Evolutionary conservation across 2,888 invertebrate genomes (phyloP).

Genomic region (Cryptus viduatorius): DNA sequence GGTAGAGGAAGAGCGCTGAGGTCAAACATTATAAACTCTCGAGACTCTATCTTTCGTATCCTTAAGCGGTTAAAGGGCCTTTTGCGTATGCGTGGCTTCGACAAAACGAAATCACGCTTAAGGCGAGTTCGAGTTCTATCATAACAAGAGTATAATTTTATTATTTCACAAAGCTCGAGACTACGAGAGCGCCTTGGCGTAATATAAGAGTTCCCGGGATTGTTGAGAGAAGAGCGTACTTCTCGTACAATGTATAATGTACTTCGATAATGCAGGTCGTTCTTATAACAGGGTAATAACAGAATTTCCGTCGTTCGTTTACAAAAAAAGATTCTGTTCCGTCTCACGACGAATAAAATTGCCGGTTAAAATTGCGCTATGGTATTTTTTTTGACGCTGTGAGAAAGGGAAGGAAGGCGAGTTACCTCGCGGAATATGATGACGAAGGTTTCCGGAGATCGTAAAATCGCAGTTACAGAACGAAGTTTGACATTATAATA

Average conservation of each 20-base stretch:
- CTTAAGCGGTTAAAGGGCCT: background rate
- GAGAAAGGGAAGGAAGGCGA: constrained; percentile 15
- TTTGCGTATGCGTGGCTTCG: constrained; percentile 12
- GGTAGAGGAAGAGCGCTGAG: constrained; percentile 35
- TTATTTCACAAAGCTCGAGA: too few species aligned
- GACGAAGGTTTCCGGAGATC: constrained; percentile 61
- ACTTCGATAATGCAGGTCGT: background rate
- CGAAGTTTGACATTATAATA: constrained; percentile 43
- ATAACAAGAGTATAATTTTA: too few species aligned
- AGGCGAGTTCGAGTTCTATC: too few species aligned
- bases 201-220: too few species aligned
- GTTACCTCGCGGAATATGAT: constrained; percentile 43
- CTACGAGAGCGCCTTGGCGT: too few species aligned
- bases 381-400: constrained; percentile 27
- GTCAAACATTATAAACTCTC: constrained; percentile 62
- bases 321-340: background rate
- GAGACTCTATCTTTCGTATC: constrained; percentile 30
- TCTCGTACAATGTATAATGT: too few species aligned
- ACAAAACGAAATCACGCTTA: constrained; percentile 1
- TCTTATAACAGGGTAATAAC: background rate
- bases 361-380: constrained; percentile 54
- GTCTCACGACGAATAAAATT: constrained; percentile 22
- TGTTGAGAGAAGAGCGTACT: too few species aligned
- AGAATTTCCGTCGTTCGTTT: background rate
- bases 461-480: constrained; percentile 57